Evolutionary conservation across 2,113 vertebrate genomes (phyloP).

Genomic region (Prochilodus magdalenae): DNA sequence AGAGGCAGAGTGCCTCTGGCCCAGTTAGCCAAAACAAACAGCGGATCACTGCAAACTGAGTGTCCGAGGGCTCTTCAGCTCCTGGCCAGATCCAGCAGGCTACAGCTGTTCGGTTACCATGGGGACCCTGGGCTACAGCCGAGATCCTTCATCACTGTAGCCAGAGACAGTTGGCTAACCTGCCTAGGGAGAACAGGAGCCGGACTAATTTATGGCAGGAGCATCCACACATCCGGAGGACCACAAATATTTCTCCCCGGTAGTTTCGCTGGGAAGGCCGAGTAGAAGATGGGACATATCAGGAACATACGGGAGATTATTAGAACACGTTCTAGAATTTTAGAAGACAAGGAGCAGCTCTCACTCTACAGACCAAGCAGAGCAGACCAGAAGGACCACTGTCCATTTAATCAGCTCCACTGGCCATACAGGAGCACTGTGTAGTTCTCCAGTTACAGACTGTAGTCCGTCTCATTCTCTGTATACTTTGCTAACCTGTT

Average conservation of each 20-base stretch:
- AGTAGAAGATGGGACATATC: background rate
- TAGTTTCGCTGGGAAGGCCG: background rate
- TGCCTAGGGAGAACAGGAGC: constrained; percentile 55
- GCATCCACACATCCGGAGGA: constrained; percentile 40
- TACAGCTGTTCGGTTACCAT: constrained; percentile 62
- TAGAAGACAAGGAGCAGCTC: too few species aligned
- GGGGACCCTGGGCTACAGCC: constrained; percentile 45
- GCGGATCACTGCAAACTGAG: constrained; percentile 58
- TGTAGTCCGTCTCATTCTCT: too few species aligned
- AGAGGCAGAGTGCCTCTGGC: constrained; percentile 67
- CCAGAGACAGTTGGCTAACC: constrained; percentile 55
- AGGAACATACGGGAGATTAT: background rate
- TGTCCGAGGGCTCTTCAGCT: constrained; percentile 44
- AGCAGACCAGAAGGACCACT: too few species aligned
- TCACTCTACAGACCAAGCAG: too few species aligned
- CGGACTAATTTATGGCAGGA: constrained; percentile 54
- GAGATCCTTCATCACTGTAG: constrained; percentile 57
- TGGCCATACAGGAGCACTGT: too few species aligned
- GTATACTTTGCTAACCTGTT: too few species aligned
- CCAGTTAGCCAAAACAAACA: constrained; percentile 71
- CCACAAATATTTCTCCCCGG: constrained; percentile 44
- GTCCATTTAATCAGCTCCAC: too few species aligned
- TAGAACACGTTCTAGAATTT: too few species aligned
- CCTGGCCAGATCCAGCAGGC: constrained; percentile 59
- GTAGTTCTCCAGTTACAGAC: too few species aligned